Evolutionary conservation across 2,113 vertebrate genomes (phyloP).

Genomic region (Ceratotherium simum): DNA sequence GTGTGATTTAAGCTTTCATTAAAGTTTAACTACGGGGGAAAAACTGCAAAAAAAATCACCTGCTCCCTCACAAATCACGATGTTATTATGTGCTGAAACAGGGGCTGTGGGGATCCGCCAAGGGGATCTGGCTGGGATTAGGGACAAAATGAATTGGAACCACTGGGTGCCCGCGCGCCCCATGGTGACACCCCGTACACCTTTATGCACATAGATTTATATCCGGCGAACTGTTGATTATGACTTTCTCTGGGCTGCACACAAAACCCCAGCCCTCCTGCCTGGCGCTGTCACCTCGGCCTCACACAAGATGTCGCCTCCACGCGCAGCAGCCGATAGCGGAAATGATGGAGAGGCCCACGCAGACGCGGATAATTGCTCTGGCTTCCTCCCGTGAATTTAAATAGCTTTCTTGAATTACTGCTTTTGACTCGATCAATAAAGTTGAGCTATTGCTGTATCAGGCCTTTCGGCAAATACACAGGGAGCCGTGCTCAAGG

Average conservation of each 20-base stretch:
- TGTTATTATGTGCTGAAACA: background rate
- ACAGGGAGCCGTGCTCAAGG: background rate
- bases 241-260: background rate
- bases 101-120: accelerated
- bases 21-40: background rate
- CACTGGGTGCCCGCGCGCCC: accelerated
- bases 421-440: constrained; percentile 84
- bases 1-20: constrained; percentile 58
- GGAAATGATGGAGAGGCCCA: constrained; percentile 85
- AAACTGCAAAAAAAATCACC: background rate
- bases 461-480: background rate
- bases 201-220: constrained; percentile 56
- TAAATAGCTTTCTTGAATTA: constrained; percentile 85
- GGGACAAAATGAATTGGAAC: constrained; percentile 18
- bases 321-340: constrained; percentile 78
- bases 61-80: background rate
- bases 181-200: background rate
- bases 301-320: constrained; percentile 78
- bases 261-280: constrained; percentile 61
- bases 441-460: constrained; percentile 80
- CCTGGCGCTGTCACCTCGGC: constrained; percentile 38
- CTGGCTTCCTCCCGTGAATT: constrained; percentile 84
- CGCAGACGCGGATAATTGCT: constrained; percentile 83
- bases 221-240: background rate
- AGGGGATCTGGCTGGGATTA: constrained; percentile 19